Conservation (phyloP, 1,140 invertebrate species). For the Oryctes rhinoceros region DNA sequence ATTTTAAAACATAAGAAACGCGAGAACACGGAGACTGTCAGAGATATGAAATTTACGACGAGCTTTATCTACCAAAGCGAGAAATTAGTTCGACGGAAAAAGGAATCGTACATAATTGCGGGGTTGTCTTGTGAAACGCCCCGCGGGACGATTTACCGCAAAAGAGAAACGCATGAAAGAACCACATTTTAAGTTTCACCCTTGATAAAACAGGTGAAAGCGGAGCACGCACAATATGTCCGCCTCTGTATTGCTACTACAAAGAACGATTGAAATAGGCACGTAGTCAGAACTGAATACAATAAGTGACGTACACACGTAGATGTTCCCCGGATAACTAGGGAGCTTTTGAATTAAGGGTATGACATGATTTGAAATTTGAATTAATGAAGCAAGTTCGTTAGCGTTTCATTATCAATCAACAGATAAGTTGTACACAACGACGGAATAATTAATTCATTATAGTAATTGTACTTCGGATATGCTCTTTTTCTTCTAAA, state of each 20-base stretch:
- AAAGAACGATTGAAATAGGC: not conserved
- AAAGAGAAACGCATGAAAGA: slow-evolving; percentile 18
- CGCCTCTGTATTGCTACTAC: not conserved
- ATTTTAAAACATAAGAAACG: not conserved
- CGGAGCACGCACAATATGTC: not conserved
- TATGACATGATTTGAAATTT: not conserved
- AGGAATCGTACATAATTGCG: slow-evolving; percentile 22
- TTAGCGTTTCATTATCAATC: not conserved
- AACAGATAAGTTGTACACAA: not conserved
- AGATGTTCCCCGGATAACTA: not conserved
- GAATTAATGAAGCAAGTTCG: not conserved
- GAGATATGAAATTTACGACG: slow-evolving; percentile 29
- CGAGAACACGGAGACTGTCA: not conserved
- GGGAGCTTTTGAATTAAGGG: not conserved
- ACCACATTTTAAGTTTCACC: slow-evolving; percentile 5
- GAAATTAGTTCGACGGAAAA: slow-evolving; percentile 29
- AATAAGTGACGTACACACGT: not conserved
- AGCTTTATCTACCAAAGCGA: slow-evolving; percentile 21
- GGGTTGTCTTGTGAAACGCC: not conserved
- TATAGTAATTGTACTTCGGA: too few relatives aligned
- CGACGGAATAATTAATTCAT: not conserved
- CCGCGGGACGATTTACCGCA: not conserved
- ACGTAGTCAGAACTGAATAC: not conserved
- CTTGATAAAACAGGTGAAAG: slow-evolving; percentile 8
- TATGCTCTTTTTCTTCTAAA: too few relatives aligned